Conservation (phyloP, 2,797 vertebrate species). For the Perdix hodgsoniae region DNA sequence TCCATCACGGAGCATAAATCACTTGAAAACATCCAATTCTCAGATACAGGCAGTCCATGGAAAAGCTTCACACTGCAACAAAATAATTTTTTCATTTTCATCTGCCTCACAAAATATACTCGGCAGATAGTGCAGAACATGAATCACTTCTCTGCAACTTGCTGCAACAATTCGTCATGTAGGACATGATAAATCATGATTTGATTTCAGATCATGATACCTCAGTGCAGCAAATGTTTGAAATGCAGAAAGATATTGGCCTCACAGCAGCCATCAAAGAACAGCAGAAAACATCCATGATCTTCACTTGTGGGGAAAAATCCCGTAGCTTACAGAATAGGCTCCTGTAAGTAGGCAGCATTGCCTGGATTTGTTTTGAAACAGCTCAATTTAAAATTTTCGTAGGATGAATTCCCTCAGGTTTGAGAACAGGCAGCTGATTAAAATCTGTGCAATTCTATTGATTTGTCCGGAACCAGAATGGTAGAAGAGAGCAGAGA, state of each 20-base stretch:
- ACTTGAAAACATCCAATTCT: not conserved
- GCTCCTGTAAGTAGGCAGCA: not conserved
- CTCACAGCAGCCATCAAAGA: not conserved
- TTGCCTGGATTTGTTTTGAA: not conserved
- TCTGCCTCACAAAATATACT: not conserved
- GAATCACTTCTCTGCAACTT: not conserved
- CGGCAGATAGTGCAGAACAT: not conserved
- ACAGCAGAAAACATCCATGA: not conserved
- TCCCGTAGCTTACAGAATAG: not conserved
- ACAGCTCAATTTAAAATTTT: not conserved
- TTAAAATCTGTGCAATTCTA: not conserved
- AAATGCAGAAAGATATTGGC: not conserved
- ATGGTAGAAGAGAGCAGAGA: not conserved
- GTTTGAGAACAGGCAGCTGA: not conserved
- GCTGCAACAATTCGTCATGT: not conserved
- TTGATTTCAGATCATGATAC: not conserved
- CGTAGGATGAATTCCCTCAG: not conserved
- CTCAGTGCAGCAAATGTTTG: not conserved
- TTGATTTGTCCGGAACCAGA: not conserved
- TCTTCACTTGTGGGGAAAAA: not conserved
- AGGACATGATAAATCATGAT: not conserved
- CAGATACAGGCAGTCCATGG: not conserved
- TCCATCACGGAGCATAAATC: constrained; percentile 10
- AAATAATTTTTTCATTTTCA: constrained; percentile 14
- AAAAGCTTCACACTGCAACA: not conserved